Conservation (phyloP, 2,797 vertebrate genomes). For the Margarornis squamiger region DNA sequence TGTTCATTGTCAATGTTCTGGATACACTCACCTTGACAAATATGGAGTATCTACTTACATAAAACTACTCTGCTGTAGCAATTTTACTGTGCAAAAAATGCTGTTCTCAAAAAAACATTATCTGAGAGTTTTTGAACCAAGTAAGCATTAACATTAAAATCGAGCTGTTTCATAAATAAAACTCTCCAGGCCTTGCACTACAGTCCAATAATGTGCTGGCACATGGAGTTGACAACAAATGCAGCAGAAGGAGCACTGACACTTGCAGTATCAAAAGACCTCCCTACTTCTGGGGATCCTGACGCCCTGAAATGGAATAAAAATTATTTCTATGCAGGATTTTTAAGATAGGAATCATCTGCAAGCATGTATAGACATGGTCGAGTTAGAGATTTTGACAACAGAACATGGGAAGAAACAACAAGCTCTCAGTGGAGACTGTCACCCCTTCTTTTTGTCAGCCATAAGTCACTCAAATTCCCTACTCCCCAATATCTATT, state of each 20-base stretch:
- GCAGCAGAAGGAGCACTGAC: background rate
- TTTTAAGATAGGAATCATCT: background rate
- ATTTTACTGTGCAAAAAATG: background rate
- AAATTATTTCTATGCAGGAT: background rate
- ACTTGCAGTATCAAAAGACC: background rate
- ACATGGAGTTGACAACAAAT: background rate
- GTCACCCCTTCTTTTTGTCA: background rate
- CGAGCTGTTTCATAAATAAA: background rate
- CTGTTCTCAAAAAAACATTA: background rate
- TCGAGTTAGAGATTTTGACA: background rate
- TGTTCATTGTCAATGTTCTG: background rate
- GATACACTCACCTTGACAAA: background rate
- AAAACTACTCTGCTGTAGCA: background rate
- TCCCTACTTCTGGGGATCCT: background rate
- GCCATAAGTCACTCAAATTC: background rate
- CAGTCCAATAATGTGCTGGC: background rate
- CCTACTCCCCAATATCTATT: background rate
- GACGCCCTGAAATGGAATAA: background rate
- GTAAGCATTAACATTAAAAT: background rate
- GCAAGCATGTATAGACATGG: background rate
- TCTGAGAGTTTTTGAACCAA: background rate
- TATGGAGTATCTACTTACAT: background rate
- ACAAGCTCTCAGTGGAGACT: background rate
- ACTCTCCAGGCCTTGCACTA: background rate
- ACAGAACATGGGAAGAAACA: background rate